Evolutionary conservation across 37 sponge, comb jelly and placozoan genomes (phyloP), one percentile per base, ranked within the genome.

Genomic region (Petrosia ficiformis): DNA sequence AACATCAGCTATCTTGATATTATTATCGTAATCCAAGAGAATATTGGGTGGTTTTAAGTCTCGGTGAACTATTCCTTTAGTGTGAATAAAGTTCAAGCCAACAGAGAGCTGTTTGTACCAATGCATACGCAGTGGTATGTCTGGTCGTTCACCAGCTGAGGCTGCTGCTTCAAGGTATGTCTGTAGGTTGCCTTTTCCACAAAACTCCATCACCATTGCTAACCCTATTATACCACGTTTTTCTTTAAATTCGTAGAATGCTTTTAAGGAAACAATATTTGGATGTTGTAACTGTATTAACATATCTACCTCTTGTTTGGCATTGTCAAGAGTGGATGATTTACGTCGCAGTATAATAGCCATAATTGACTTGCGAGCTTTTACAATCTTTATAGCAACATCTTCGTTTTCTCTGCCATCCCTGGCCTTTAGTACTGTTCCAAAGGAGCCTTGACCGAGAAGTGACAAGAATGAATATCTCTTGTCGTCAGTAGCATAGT

Each of bases 21-120:
- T 74, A 10, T 82, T 85, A n/a, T 88, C 89, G 10, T 67, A 57
- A 58, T 79, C 65, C 58, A 93, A 92, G 70, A 98, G 83, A n/a
- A 98, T 90, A 57, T 98, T 98, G 67, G 93, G 83, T 0, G 99
- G 99, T 71, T 98, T 98, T 35, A 98, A 85, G 67, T 98, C 99
- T 19, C 99, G 79, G 68, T 98, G 99, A 21, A 93, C 99, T 32
- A 98, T 96, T 34, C 94, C 90, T 33, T 86, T 76, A 65, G 82
- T 73, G 72, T 87, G 92, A 3, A 90, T 67, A 71, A 73, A 86
- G 34, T 39, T 37, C 66, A 80, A 16, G 1, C 72, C 81, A 37
- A 29, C 32, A 32, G 81, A 65, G 40, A 80, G 43, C 67, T 72
- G 73, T 10, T 35, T 3, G 66, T 41, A 80, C 81, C 81, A 80